Evolutionary conservation across 2,113 vertebrate genomes (phyloP).

Genomic region (Calidris pygmaea): DNA sequence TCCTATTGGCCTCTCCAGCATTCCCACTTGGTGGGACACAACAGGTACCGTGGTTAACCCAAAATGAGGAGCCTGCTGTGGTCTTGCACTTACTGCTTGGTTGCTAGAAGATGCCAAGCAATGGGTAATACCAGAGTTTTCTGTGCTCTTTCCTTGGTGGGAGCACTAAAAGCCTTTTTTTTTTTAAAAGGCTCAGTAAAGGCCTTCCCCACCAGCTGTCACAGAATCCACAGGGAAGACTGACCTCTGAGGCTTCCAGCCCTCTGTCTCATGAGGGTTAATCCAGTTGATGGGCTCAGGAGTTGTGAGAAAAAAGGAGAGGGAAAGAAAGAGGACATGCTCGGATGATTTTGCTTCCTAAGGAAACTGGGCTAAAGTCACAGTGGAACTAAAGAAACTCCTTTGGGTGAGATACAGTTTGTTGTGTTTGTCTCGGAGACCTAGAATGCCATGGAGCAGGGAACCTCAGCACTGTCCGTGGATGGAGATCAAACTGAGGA

Average conservation of each 20-base stretch:
- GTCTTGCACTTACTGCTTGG: neutral
- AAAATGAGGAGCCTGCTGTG: neutral
- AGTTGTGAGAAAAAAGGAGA: neutral
- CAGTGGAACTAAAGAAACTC: neutral
- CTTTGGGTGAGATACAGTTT: neutral
- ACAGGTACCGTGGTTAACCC: neutral
- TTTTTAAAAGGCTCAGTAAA: neutral
- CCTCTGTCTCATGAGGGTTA: neutral
- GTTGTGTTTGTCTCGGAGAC: neutral
- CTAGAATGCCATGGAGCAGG: neutral
- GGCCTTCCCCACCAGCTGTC: neutral
- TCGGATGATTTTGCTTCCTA: neutral
- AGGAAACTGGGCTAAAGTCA: neutral
- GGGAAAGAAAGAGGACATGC: neutral
- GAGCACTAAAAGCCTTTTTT: neutral
- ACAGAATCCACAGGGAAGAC: neutral
- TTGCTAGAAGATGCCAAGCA: neutral
- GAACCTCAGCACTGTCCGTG: neutral
- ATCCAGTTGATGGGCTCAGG: neutral
- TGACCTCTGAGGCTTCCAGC: neutral
- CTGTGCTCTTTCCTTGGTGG: neutral
- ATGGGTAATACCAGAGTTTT: neutral
- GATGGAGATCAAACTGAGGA: rapidly evolving
- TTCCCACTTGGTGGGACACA: neutral
- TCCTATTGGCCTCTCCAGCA: neutral